phyloP scores from a whole-genome alignment of 2,888 invertebrate species.

The Antheraea assamensis region DNA sequence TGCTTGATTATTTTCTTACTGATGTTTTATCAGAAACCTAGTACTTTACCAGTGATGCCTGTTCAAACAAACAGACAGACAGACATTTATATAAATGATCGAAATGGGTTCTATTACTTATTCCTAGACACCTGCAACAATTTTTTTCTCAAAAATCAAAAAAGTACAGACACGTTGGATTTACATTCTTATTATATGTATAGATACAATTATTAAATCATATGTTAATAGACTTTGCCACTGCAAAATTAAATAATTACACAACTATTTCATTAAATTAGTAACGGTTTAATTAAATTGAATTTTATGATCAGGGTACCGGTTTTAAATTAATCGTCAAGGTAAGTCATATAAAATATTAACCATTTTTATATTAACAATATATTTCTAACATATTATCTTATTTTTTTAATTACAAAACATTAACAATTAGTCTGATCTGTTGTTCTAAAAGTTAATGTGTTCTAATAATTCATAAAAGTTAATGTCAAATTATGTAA shows the following conservation, averaged over 20 bases:
- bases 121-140: no score
- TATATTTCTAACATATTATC: no score
- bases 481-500: background rate
- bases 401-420: background rate
- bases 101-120: no score
- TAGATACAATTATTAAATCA: background rate
- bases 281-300: background rate
- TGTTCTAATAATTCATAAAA: background rate
- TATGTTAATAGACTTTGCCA: background rate
- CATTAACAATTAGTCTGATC: background rate
- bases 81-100: no score
- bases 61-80: no score
- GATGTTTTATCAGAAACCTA: no score
- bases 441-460: background rate
- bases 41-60: no score
- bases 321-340: background rate
- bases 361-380: no score
- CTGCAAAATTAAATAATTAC: background rate
- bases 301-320: background rate
- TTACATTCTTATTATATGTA: no score
- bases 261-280: background rate
- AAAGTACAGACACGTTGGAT: no score
- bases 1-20: no score
- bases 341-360: background rate
- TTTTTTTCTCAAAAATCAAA: no score